Conservation (phyloP, 2,888 invertebrate genomes). For the Lucinisca nassula region DNA sequence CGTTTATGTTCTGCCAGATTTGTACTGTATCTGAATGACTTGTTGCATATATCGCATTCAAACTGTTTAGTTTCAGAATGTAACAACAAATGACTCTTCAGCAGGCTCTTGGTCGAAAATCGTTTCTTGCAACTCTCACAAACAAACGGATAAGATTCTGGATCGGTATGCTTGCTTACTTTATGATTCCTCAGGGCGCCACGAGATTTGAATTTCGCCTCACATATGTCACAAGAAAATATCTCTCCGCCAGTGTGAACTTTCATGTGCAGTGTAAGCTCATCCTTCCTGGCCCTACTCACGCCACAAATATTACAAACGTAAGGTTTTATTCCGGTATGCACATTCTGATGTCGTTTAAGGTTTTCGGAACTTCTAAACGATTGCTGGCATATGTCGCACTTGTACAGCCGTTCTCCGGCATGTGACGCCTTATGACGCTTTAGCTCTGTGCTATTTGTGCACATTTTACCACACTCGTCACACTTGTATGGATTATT, state of each 20-base stretch:
- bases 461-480: background rate
- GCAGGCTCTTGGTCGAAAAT: background rate
- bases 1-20: background rate
- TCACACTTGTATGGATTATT: background rate
- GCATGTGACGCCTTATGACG: background rate
- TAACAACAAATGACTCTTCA: background rate
- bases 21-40: background rate
- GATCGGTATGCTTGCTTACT: background rate
- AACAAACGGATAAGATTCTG: background rate
- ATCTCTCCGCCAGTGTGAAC: background rate
- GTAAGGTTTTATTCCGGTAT: background rate
- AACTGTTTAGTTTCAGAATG: background rate
- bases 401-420: background rate
- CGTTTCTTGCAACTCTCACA: background rate
- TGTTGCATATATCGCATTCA: background rate
- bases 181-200: background rate
- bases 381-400: background rate
- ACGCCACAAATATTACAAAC: background rate
- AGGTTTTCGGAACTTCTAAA: background rate
- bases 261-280: background rate
- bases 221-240: background rate
- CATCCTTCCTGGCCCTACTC: background rate
- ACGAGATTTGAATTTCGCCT: background rate
- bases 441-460: background rate
- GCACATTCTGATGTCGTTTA: background rate